Conservation (phyloP, 2,797 vertebrate genomes). For the Danio jaintianensis region DNA sequence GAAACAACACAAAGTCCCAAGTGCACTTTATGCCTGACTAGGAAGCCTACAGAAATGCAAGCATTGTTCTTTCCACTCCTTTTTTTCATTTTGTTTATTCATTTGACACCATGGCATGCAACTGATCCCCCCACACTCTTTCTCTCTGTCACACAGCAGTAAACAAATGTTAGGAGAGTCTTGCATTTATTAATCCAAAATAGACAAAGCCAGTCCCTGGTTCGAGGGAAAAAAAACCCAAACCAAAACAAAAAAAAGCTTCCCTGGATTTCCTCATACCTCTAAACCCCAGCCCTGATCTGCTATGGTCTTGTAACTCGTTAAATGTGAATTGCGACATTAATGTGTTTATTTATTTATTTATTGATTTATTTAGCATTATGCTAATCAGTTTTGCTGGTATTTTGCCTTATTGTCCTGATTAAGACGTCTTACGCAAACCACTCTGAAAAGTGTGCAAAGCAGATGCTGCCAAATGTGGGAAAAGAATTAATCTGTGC, state of each 20-base stretch:
- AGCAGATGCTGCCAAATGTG: slow-evolving; percentile 2
- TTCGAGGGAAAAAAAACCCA: slow-evolving; percentile 34
- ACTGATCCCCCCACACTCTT: slow-evolving; percentile 45
- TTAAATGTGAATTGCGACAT: not conserved
- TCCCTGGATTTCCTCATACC: slow-evolving; percentile 28
- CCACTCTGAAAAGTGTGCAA: slow-evolving; percentile 28
- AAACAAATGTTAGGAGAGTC: slow-evolving; percentile 63
- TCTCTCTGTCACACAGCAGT: slow-evolving; percentile 58
- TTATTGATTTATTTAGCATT: slow-evolving; percentile 18
- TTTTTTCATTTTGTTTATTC: slow-evolving; percentile 57
- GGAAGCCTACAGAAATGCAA: slow-evolving; percentile 35
- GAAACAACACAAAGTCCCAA: slow-evolving; percentile 46
- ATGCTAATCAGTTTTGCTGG: slow-evolving; percentile 10
- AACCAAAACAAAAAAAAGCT: slow-evolving; percentile 27
- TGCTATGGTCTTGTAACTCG: not conserved
- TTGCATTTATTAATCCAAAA: slow-evolving; percentile 68
- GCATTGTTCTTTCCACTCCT: slow-evolving; percentile 39
- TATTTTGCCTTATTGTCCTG: slow-evolving; percentile 41
- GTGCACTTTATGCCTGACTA: slow-evolving; percentile 39
- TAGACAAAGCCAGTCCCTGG: slow-evolving; percentile 52
- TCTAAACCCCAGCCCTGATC: slow-evolving; percentile 38
- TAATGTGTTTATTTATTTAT: slow-evolving; percentile 20
- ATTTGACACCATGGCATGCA: slow-evolving; percentile 51
- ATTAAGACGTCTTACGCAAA: slow-evolving; percentile 42
- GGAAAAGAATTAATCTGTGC: not conserved